These are phyloP conservation scores for Pygoscelis antarcticus DNA, from an alignment of 2,113 vertebrate species.

Conservation along the genomic window DNA sequence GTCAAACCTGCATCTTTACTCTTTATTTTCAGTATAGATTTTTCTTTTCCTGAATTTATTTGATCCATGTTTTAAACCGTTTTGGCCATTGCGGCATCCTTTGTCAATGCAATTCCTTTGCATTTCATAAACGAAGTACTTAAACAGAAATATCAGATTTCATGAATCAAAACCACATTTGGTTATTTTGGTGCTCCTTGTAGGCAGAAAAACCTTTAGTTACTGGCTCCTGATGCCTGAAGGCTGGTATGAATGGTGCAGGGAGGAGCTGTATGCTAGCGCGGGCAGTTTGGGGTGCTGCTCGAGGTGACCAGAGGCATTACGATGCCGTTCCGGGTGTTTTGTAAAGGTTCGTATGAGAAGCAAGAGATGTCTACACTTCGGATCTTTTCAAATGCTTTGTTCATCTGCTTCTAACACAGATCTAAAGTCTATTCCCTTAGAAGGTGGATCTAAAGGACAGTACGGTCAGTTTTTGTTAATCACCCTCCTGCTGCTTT, in stretches of 20 bases:
- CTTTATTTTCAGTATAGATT: not conserved
- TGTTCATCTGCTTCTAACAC: not conserved
- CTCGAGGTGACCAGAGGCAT: fast-evolving
- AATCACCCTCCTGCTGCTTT: not conserved
- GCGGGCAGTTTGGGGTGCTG: fast-evolving
- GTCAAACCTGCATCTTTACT: not conserved
- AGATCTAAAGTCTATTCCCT: not conserved
- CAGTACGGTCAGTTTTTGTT: not conserved
- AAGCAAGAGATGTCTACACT: not conserved
- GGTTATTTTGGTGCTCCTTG: not conserved
- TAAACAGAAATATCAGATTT: not conserved
- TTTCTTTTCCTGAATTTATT: not conserved
- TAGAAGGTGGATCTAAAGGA: not conserved
- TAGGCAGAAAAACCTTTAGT: not conserved
- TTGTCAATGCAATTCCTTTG: not conserved
- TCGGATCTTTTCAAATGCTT: not conserved
- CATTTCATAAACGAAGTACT: not conserved
- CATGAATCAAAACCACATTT: not conserved
- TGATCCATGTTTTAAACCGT: not conserved
- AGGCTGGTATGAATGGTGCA: no score
- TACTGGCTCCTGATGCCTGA: not conserved
- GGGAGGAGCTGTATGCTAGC: not conserved
- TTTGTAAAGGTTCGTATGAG: not conserved
- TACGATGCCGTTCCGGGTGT: fast-evolving
- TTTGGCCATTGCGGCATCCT: not conserved